These are phyloP conservation scores for Myanophis thanlyinensis DNA, from an alignment of 2,113 vertebrate species.

Conservation along the genomic window DNA sequence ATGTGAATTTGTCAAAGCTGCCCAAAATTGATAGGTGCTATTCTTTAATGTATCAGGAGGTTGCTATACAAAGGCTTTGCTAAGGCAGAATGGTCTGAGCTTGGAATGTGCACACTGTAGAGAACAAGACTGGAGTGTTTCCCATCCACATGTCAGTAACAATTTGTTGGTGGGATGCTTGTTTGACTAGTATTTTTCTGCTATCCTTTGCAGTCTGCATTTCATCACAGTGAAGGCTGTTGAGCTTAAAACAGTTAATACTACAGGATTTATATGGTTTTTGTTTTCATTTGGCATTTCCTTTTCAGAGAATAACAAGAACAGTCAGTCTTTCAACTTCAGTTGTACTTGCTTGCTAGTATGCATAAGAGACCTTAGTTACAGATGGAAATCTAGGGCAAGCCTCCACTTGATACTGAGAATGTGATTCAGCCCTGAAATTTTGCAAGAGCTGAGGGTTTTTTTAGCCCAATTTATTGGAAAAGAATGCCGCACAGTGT, in stretches of 20 bases:
- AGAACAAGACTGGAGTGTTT: not conserved
- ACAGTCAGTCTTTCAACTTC: not conserved
- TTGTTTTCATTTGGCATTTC: not conserved
- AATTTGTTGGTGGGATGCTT: not conserved
- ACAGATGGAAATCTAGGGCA: not conserved
- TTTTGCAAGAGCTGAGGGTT: not conserved
- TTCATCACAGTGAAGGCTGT: not conserved
- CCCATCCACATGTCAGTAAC: not conserved
- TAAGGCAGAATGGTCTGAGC: not conserved
- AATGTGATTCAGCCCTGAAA: not conserved
- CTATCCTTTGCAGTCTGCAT: not conserved
- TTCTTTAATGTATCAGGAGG: not conserved
- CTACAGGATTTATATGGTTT: not conserved
- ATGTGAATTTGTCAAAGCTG: not conserved
- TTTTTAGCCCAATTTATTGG: not conserved
- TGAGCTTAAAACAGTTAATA: not conserved
- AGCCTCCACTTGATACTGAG: not conserved
- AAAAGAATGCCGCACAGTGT: not conserved
- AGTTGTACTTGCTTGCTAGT: not conserved
- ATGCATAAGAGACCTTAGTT: not conserved
- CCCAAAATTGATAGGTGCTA: not conserved
- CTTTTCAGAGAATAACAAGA: conserved; percentile 9
- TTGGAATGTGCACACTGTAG: not conserved
- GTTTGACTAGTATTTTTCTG: not conserved
- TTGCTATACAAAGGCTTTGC: not conserved